These are phyloP conservation scores for Tortrix viridana DNA, from an alignment of 2,888 invertebrate genomes.

Conservation along the genomic window DNA sequence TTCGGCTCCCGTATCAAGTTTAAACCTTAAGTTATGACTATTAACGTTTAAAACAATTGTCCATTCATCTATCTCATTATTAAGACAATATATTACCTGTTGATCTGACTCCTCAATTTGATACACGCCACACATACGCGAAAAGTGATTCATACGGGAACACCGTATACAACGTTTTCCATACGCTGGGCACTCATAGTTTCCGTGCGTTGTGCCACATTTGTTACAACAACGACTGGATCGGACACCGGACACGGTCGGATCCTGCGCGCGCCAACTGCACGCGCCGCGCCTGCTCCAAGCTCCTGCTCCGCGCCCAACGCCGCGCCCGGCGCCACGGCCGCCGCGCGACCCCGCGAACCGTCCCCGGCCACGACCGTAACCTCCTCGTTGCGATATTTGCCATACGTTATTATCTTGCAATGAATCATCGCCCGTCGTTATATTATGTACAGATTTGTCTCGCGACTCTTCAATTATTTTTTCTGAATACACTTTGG, in stretches of 20 bases:
- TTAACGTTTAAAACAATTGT: constrained; percentile 21
- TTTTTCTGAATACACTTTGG: constrained; percentile 12
- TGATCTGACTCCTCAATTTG: constrained; percentile 13
- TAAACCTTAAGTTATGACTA: constrained; percentile 16
- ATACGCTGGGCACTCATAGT: not conserved
- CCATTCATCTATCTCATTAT: too few species aligned
- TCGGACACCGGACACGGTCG: too few species aligned
- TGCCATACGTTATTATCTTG: constrained; percentile 8
- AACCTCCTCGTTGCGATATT: not conserved
- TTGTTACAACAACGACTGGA: constrained; percentile 1
- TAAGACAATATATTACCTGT: constrained; percentile 13
- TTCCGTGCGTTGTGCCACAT: not conserved
- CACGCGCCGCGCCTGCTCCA: not conserved
- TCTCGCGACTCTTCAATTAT: constrained; percentile 2
- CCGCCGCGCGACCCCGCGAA: not conserved
- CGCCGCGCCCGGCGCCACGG: not conserved
- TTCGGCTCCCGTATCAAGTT: too few species aligned
- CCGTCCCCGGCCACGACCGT: constrained; percentile 1
- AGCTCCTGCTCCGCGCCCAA: not conserved
- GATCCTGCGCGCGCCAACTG: not conserved
- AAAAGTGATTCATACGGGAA: constrained; percentile 22
- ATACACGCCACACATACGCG: constrained; percentile 20
- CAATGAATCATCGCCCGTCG: not conserved
- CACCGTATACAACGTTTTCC: constrained; percentile 1
- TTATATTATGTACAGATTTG: constrained; percentile 1